Base-by-base conservation (phyloP, 2,797 vertebrate genomes). In the Hippopotamyrus pictus region DNA sequence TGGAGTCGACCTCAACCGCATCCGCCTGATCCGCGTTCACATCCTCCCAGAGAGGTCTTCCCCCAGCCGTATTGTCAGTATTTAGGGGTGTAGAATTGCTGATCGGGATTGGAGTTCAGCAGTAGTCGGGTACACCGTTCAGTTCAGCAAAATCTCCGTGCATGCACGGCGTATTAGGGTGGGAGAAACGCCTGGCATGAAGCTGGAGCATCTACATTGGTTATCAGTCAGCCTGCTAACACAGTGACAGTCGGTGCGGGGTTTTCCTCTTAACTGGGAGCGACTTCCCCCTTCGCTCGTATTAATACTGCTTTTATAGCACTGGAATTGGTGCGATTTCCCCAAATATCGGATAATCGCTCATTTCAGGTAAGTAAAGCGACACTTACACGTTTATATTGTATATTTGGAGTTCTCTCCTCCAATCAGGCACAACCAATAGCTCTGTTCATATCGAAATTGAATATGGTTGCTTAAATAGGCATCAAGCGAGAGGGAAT, bases 291-390 rank as follows among this genome's bases (percentile, higher is more conserved):
- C 53, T n/a, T 65, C 53, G 37, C 17, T 22, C 59, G 44, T 29
- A 82, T 59, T 73, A 17, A 73, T 37, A 73, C 65, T 83, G 44
- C n/a, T 83, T 83, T 48, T 83, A n/a, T 83, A 69, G 53, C 90
- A 95, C 94, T 95, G 96, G 95, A 96, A 95, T 95, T 95, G 93
- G 93, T 83, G 93, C 93, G 93, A 94, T 94, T 95, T 94, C 91
- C 92, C 94, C 53, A 91, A 91, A 93, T 93, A 93, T 94, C 94
- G 94, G 93, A 95, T 88, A 37, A 93, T 62, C 92, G 91, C 57
- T 22, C 83, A 92, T 92, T 93, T 93, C 93, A 96, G 95, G 96
- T 96, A 95, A 93, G 95, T 94, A 48, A 59, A 59, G 62, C 50
- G 37, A 29, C 25, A 4, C 53, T 84, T 85, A 12, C 54, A 37